phyloP scores from a whole-genome alignment of 2,797 vertebrate genomes.

The Schizopygopsis pylzovi region DNA sequence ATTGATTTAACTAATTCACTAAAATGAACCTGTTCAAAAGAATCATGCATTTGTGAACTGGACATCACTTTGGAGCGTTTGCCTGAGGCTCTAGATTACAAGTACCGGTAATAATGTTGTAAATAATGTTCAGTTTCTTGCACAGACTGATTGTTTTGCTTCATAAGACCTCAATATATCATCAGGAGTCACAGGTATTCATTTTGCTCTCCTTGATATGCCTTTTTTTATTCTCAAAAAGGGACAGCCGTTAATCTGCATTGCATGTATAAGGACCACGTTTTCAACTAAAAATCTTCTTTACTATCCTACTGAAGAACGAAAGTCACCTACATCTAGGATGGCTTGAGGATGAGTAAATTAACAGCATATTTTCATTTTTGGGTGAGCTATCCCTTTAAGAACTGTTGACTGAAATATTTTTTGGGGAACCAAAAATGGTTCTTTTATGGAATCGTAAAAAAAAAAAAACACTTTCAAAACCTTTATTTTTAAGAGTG shows the following conservation, averaged over 20 bases:
- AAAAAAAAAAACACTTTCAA: not conserved
- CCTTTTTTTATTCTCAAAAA: not conserved
- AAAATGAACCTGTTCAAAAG: not conserved
- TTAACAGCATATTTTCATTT: not conserved
- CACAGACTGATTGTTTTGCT: not conserved
- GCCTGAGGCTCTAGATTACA: not conserved
- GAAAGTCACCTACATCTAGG: not conserved
- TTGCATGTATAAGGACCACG: not conserved
- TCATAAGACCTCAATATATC: not conserved
- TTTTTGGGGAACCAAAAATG: not conserved
- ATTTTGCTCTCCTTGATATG: not conserved
- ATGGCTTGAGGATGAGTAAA: not conserved
- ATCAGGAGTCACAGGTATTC: not conserved
- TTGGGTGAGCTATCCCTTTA: not conserved
- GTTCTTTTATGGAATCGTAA: not conserved
- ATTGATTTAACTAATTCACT: no score
- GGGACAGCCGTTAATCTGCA: not conserved
- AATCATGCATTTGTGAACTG: not conserved
- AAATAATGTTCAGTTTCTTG: not conserved
- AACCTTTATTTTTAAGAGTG: constrained; percentile 10
- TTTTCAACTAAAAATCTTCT: not conserved
- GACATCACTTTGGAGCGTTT: not conserved
- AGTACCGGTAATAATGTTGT: not conserved
- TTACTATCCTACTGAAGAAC: not conserved
- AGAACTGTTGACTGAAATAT: not conserved